These are phyloP conservation scores for Hermaeophaga mercurialis DNA, from an alignment of 2,888 invertebrate genomes.

Conservation along the genomic window DNA sequence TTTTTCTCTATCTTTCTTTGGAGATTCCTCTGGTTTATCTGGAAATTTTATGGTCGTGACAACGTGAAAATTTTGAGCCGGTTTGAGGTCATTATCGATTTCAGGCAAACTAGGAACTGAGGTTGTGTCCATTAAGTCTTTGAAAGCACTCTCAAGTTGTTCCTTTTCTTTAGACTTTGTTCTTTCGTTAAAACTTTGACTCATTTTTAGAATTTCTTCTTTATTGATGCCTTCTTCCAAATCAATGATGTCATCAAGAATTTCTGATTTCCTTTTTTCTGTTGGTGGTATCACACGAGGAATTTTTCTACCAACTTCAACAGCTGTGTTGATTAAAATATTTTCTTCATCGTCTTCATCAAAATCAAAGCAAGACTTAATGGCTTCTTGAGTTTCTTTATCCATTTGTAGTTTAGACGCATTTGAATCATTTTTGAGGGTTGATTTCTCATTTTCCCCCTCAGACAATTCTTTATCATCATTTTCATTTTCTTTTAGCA, in stretches of 20 bases:
- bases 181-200: conserved; percentile 30
- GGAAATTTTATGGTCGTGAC: conserved; percentile 54
- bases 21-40: conserved; percentile 46
- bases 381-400: conserved; percentile 35
- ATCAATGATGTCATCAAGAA: conserved; percentile 19
- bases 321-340: conserved; percentile 57
- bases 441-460: not conserved
- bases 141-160: conserved; percentile 60
- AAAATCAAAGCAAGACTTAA: conserved; percentile 77
- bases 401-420: conserved; percentile 18
- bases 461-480: conserved; percentile 6
- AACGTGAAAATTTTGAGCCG: conserved; percentile 55
- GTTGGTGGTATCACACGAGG: conserved; percentile 62
- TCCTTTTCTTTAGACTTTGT: conserved; percentile 43
- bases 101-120: conserved; percentile 64
- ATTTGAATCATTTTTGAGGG: not conserved
- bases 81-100: conserved; percentile 57
- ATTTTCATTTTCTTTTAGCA: conserved; percentile 12
- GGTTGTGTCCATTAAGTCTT: conserved; percentile 67
- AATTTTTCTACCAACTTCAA: conserved; percentile 65
- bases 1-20: conserved; percentile 27
- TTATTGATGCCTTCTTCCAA: conserved; percentile 31
- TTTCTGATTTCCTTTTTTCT: conserved; percentile 51
- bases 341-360: conserved; percentile 73
- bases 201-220: conserved; percentile 31